Base-by-base conservation (phyloP, 2,113 vertebrate species). In the Lethenteron camtschaticum region DNA sequence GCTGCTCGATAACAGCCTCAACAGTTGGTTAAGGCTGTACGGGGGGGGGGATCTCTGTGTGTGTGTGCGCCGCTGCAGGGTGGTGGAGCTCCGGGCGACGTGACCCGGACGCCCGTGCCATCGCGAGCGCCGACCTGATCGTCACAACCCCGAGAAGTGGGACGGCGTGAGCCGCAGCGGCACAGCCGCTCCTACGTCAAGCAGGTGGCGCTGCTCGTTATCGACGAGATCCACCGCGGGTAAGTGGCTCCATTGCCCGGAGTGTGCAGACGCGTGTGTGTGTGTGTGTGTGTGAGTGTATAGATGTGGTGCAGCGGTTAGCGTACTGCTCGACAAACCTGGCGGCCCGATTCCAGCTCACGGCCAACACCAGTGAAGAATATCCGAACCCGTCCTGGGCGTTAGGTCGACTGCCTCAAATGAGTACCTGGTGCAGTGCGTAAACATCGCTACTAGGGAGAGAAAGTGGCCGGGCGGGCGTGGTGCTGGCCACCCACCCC, bases 61-160 rank as follows among this genome's bases (percentile, higher is more conserved):
- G 41, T 41, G 4, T 41, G 24, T 41, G 41, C 41, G 41, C 41
- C 41, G 41, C 41, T 11, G 8, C 41, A 99, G 94, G 71, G 88
- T 99, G 79, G 87, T 96, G 75, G 92, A 99, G 74, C 74, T 99
- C 74, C 94, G 0, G 94, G 94, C 8, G 94, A 99, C 72, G 88
- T 92, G 75, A 95, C 90, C 73, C 94, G 56, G 94, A 99, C 78
- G 86, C 95, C 87, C 85, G 83, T 75, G 85, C 90, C 16, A 90
- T 99, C 73, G 84, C 85, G 0, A 81, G 89, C 76, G 94, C 94
- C 20, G 94, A 99, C 76, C 82, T 99, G 72, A 99, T 99, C 3
- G 92, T 99, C 75, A 99, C 94, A 71, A 99, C 94, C 1, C 94
- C 1, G 92, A 99, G 78, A 97, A 99, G 72, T 99, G 94, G 94